A percentile compares a stretch with the other conserved stretches of the same genome.
These are phyloP conservation scores for Decapterus maruadsi DNA, from an alignment of 2,797 vertebrate genomes.

Conservation along the genomic window DNA sequence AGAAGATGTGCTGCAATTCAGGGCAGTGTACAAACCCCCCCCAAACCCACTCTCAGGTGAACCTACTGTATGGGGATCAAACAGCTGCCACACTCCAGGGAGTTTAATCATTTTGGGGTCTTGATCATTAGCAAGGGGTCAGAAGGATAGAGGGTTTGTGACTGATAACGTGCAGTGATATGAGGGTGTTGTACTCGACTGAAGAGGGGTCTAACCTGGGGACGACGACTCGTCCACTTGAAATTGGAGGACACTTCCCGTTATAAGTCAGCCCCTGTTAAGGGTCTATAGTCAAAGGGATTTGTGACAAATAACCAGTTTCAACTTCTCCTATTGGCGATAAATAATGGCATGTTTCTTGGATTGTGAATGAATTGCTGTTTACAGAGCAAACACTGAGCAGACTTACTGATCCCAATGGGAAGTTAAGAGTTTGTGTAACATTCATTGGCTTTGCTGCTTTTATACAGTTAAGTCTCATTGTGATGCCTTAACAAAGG, in stretches of 20 bases:
- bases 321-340: too few relatives aligned
- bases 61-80: background rate
- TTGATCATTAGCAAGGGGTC: background rate
- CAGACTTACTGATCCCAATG: too few relatives aligned
- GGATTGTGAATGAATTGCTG: too few relatives aligned
- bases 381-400: too few relatives aligned
- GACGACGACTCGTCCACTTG: background rate
- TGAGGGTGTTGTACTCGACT: background rate
- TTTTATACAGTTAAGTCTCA: too few relatives aligned
- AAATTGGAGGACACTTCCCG: background rate
- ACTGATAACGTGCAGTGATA: background rate
- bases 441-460: too few relatives aligned
- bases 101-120: background rate
- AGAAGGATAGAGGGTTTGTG: background rate
- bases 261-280: too few relatives aligned
- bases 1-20: background rate
- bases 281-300: too few relatives aligned
- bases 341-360: too few relatives aligned
- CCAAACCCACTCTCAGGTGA: background rate
- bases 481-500: too few relatives aligned
- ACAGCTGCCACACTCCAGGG: background rate
- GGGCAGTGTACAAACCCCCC: background rate
- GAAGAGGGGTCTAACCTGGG: background rate
- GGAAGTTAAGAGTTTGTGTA: too few relatives aligned
- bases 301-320: too few relatives aligned